These are phyloP conservation scores for Parauchenoglanis punctatus DNA, from an alignment of 2,797 vertebrate species.

Conservation along the genomic window DNA sequence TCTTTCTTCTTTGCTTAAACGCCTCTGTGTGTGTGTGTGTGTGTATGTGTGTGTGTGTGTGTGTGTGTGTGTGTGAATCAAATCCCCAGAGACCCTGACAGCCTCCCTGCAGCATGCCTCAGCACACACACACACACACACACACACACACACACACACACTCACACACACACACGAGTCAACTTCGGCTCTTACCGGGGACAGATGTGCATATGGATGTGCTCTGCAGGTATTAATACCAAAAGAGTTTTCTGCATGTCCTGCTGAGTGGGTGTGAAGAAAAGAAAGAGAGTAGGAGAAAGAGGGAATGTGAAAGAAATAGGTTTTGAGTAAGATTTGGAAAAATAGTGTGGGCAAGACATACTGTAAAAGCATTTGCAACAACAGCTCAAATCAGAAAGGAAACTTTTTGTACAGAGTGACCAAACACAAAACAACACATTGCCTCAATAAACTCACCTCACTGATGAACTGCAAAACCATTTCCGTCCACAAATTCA, in stretches of 20 bases:
- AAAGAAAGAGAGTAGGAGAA: background rate
- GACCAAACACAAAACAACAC: background rate
- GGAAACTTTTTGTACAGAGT: background rate
- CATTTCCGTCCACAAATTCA: background rate
- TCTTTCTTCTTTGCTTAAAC: constrained; percentile 14
- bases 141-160: background rate
- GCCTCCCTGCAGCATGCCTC: constrained; percentile 40
- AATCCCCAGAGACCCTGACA: constrained; percentile 51
- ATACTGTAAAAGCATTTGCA: background rate
- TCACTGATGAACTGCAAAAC: background rate
- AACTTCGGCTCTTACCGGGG: constrained; percentile 43
- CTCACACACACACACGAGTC: constrained; percentile 16
- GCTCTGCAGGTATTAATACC: constrained; percentile 34
- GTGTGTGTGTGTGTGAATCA: too few species aligned
- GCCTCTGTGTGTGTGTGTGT: constrained; percentile 16
- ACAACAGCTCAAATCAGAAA: background rate
- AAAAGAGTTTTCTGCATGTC: constrained; percentile 23
- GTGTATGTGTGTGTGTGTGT: background rate
- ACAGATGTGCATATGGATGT: constrained; percentile 33
- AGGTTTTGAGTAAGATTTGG: background rate
- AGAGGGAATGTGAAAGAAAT: background rate
- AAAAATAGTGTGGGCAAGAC: background rate
- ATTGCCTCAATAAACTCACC: background rate
- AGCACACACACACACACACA: background rate
- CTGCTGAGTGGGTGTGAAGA: background rate